Evolutionary conservation across 2,888 invertebrate genomes (phyloP), one percentile per base, ranked within the genome.

Genomic region (Heteropelma amictum): DNA sequence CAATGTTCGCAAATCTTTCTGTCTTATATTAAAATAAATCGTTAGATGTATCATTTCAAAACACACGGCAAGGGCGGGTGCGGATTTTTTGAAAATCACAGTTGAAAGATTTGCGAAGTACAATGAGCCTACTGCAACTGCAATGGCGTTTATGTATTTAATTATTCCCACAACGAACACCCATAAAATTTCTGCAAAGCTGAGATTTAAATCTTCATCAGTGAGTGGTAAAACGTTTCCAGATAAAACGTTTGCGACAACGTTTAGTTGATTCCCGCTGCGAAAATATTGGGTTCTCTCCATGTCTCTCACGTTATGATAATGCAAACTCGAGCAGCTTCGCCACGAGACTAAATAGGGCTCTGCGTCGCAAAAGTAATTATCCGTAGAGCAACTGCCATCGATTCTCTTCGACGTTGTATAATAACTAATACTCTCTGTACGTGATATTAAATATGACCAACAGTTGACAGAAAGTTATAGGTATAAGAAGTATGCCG

Each of bases 161-260:
- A 61, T 7, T 12, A 12, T 0, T 21, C 45, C 45, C n/a, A 61
- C 47, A 12, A 45, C 45, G 5, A 2, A 8, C 19, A 47, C 47
- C 61, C 61, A 61, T 8, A 30, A 3, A 3, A 40, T 30, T 8
- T 33, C 30, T 0, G n/a, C 6, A 0, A 53, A 17, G 0, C 79
- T 19, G 3, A 68, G 19, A 28, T 10, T 54, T 5, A 14, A 64
- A 23, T 72, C 35, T 2, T 54, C 33, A 0, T 26, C 8, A 1
- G 47, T 69, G 7, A 79, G 3, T 0, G 84, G 84, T 1, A 83
- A 53, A 14, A 76, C 53, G 40, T 83, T 84, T 0, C 81, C 83
- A 3, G 83, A 80, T 1, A 80, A 1, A 1, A 12, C 2, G 49
- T 83, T 84, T 0, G 77, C 3, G 3, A 78, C 19, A 1, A 47